These are phyloP conservation scores for Linepithema humile DNA, from an alignment of 1,140 invertebrate species.

Conservation along the genomic window DNA sequence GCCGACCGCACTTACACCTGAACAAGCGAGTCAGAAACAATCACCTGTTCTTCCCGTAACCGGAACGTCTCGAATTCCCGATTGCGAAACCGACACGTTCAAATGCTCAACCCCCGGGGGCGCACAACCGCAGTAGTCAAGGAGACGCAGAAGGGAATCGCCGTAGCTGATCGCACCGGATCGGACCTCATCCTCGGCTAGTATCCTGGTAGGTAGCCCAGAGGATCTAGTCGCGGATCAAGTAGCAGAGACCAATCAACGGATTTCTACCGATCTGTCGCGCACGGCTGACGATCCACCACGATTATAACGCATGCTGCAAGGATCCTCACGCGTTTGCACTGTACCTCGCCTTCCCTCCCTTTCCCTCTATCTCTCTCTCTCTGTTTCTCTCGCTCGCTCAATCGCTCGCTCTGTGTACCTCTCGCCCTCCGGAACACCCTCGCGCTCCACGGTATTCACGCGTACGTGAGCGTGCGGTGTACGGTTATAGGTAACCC, in stretches of 20 bases:
- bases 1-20: conserved; percentile 30
- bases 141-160: conserved; percentile 36
- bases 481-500: conserved; percentile 73
- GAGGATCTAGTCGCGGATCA: conserved; percentile 71
- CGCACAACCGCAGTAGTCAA: conserved; percentile 72
- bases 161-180: neutral
- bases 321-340: conserved; percentile 30
- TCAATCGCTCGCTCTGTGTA: neutral
- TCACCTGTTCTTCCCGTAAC: conserved; percentile 52
- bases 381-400: conserved; percentile 7
- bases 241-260: conserved; percentile 80
- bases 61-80: conserved; percentile 68
- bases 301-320: conserved; percentile 77
- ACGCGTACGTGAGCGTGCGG: conserved; percentile 25
- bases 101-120: conserved; percentile 27
- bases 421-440: neutral
- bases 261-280: conserved; percentile 79
- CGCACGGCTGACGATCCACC: conserved; percentile 72
- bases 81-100: conserved; percentile 58
- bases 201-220: conserved; percentile 15
- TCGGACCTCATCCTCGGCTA: conserved; percentile 36
- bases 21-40: conserved; percentile 65
- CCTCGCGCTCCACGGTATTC: conserved; percentile 22
- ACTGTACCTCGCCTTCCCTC: neutral
- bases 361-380: neutral